Percentiles rank a stretch among this genome's conserved stretches.
These are phyloP conservation scores for Scylla paramamosain DNA, from an alignment of 1,140 invertebrate species.

Conservation along the genomic window DNA sequence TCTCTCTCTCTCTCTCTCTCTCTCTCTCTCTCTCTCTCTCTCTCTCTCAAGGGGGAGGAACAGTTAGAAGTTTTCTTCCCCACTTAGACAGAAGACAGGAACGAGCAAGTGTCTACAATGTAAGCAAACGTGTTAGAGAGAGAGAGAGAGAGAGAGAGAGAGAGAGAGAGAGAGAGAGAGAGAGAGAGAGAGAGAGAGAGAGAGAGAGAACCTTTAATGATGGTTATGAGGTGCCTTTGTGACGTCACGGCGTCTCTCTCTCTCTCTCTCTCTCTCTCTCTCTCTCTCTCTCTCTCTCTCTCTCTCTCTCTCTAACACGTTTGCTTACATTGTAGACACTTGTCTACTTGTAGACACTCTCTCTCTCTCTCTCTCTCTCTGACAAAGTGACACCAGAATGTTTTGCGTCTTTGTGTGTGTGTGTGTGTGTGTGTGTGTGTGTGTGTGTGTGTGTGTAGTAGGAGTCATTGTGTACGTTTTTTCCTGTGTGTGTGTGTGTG, in stretches of 20 bases:
- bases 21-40: conserved; percentile 14
- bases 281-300: conserved; percentile 11
- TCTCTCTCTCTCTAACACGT: background rate
- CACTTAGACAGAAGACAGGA: background rate
- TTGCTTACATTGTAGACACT: too few relatives aligned
- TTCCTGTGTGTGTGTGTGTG: background rate
- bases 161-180: conserved; percentile 1
- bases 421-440: too few relatives aligned
- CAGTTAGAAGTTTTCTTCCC: conserved; percentile 1
- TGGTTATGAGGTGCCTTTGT: background rate
- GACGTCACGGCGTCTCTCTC: background rate
- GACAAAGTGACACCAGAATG: too few relatives aligned
- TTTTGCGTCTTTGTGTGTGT: too few relatives aligned
- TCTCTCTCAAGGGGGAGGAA: background rate
- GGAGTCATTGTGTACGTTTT: too few relatives aligned
- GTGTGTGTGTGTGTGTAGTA: too few relatives aligned
- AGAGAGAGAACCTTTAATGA: too few relatives aligned
- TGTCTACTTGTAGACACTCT: too few relatives aligned
- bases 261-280: background rate
- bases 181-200: conserved; percentile 10
- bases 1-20: conserved; percentile 22
- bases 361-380: too few relatives aligned
- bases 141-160: too few relatives aligned
- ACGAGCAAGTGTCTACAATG: background rate
- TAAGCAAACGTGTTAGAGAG: too few relatives aligned